Percentiles rank a stretch among this genome's conserved stretches.
Conservation (phyloP, 2,797 vertebrate genomes). For the Paguma larvata region DNA sequence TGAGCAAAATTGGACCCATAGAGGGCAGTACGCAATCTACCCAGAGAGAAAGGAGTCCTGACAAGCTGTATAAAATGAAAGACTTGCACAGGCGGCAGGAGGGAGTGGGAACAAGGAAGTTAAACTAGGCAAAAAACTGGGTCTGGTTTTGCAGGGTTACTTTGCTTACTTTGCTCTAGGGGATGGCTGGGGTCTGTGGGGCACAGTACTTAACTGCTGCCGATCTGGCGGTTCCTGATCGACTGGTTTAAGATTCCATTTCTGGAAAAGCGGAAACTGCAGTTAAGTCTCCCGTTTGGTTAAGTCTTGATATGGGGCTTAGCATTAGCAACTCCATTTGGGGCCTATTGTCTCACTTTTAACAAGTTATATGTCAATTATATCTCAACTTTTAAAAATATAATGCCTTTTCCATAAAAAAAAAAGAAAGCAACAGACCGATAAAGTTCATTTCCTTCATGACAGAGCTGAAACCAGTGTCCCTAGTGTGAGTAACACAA, state of each 20-base stretch:
- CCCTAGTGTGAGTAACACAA: conserved; percentile 17
- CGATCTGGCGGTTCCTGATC: neutral
- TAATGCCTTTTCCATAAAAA: neutral
- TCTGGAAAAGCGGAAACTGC: neutral
- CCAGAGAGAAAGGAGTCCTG: neutral
- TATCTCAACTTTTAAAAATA: neutral
- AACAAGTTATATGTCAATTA: neutral
- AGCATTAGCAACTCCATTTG: neutral
- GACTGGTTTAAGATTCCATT: neutral
- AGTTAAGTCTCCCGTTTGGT: neutral
- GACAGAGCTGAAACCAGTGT: neutral
- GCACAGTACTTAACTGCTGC: neutral
- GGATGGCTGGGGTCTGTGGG: neutral
- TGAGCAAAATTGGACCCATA: neutral
- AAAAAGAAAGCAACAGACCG: neutral
- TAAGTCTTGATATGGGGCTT: neutral
- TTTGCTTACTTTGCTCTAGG: neutral
- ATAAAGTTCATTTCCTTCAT: conserved; percentile 34
- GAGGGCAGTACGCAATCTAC: neutral
- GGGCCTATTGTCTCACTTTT: neutral
- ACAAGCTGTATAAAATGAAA: neutral
- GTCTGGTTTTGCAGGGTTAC: neutral
- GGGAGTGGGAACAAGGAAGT: neutral
- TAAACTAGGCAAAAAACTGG: neutral
- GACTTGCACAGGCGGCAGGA: neutral